Base-by-base conservation (phyloP, 2,888 invertebrate species). In the Dasypolia templi region DNA sequence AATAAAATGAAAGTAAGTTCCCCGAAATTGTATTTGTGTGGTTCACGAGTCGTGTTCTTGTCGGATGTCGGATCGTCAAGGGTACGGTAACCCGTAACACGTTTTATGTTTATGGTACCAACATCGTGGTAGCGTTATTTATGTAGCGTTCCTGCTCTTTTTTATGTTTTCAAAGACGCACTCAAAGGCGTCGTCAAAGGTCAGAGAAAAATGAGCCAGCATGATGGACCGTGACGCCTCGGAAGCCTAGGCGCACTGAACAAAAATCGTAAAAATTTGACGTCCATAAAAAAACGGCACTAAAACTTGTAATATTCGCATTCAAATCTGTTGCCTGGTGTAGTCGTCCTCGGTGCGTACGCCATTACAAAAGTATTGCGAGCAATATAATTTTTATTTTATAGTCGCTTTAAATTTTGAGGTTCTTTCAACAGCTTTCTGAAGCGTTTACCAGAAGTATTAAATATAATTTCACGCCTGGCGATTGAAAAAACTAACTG, bases 81-180 rank as follows among this genome's bases (percentile, higher is more conserved):
- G 88, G 89, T 89, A 87, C 87, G 83, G 89, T 87, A 90, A 87
- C 90, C 87, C 86, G 89, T 92, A 90, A 87, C 90, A 87, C 88
- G 90, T 92, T 93, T 92, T 92, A 92, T 90, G 91, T 90, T 92
- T 91, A 92, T 92, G 90, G 90, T 89, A 89, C 35, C 5, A 3
- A 35, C 90, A 89, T 89, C 88, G 84, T 84, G 83, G 86, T 87
- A 86, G 87, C 83, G 82, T 90, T 90, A 89, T 91, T 91, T 90
- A 91, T 88, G 86, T 89, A 88, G 87, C 89, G 83, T 89, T 85
- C 77, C 85, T 84, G 84, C 85, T 88, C 87, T 89, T 89, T 91
- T 92, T 90, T 88, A 88, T 84, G 88, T 84, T 88, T 82, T 84
- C 69, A 81, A 83, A 83, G 83, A 81, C 79, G 67, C 79, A 83